A percentile compares a stretch with the other conserved stretches of the same genome.
Conservation (phyloP, 1,140 invertebrate species). For the Rhopalosiphum padi region DNA sequence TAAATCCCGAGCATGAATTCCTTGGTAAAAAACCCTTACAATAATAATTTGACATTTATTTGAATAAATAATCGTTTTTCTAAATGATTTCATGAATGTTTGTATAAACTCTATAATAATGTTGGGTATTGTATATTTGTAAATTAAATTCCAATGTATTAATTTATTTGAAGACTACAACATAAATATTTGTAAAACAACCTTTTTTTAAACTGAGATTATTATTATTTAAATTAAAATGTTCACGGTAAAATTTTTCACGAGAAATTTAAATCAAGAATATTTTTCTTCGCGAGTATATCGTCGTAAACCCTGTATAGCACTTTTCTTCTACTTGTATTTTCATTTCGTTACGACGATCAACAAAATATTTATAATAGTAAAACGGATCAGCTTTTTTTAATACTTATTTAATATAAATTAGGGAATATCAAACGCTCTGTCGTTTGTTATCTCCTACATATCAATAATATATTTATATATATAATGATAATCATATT, state of each 20-base stretch:
- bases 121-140: not conserved
- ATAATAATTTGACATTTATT: not conserved
- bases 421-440: not conserved
- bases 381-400: not conserved
- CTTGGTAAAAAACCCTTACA: not conserved
- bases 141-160: not conserved
- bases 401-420: not conserved
- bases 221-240: not conserved
- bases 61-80: not conserved
- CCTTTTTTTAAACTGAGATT: not conserved
- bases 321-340: not conserved
- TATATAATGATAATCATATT: too few species aligned
- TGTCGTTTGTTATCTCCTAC: too few species aligned
- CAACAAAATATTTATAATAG: not conserved
- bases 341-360: not conserved
- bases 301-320: not conserved
- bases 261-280: not conserved
- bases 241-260: not conserved
- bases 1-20: not conserved
- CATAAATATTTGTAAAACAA: not conserved
- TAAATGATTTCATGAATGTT: not conserved
- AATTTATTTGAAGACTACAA: not conserved
- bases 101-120: too few species aligned
- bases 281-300: not conserved
- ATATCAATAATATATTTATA: too few species aligned